Percentiles rank a stretch among this genome's conserved stretches.
These are phyloP conservation scores for Polyploca ridens DNA, from an alignment of 2,888 invertebrate species.

Conservation along the genomic window DNA sequence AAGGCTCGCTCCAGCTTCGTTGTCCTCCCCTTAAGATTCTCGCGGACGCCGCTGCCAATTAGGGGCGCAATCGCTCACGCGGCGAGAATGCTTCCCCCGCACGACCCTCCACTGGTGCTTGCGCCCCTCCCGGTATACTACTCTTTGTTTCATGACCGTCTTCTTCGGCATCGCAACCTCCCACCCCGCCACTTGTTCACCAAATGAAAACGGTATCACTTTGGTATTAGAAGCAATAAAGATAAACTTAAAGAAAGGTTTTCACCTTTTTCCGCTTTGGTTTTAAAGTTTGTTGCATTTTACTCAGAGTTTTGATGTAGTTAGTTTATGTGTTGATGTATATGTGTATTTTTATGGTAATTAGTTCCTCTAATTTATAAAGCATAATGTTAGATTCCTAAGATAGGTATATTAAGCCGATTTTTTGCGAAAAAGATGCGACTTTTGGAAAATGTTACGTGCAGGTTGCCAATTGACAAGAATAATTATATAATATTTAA, in stretches of 20 bases:
- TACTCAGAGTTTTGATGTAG: constrained; percentile 30
- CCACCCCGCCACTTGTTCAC: constrained; percentile 68
- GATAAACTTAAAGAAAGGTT: constrained; percentile 65
- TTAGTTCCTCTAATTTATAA: too few relatives aligned
- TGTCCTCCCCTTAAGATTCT: constrained; percentile 85
- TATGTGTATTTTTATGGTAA: background rate
- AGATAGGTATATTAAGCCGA: too few relatives aligned
- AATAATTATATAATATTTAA: too few relatives aligned
- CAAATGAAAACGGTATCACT: constrained; percentile 82
- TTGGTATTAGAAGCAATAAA: constrained; percentile 70
- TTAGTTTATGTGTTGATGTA: constrained; percentile 14
- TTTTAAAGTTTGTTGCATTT: constrained; percentile 49
- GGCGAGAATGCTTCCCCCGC: constrained; percentile 63
- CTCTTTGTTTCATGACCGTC: constrained; percentile 70
- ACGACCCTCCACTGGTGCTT: constrained; percentile 33
- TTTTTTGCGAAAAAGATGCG: too few relatives aligned
- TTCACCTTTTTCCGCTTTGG: constrained; percentile 58
- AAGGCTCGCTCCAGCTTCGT: constrained; percentile 70
- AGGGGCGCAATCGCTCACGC: constrained; percentile 84
- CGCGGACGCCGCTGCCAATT: constrained; percentile 85
- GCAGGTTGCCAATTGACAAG: too few relatives aligned
- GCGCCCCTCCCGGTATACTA: constrained; percentile 57
- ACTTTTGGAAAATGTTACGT: too few relatives aligned
- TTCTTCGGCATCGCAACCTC: constrained; percentile 55
- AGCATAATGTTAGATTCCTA: too few relatives aligned